Evolutionary conservation across 1,140 invertebrate species (phyloP).

Genomic region (Trichonephila inaurata): DNA sequence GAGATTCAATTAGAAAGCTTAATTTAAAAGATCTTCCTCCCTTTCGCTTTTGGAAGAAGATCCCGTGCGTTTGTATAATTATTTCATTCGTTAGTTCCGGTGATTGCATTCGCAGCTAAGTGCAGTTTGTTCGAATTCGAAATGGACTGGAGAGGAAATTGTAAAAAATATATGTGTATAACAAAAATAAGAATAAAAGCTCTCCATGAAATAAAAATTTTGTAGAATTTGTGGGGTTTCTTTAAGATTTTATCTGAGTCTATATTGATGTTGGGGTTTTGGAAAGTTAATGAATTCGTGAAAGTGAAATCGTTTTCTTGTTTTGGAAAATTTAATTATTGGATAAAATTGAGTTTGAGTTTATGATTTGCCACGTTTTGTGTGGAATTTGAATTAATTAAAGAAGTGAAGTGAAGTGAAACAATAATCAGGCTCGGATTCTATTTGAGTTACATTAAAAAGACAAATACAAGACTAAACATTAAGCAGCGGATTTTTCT

Average conservation of each 20-base stretch:
- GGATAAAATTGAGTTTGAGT: not conserved
- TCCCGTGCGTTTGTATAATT: not conserved
- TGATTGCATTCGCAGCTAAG: constrained; percentile 6
- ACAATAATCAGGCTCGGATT: too few species aligned
- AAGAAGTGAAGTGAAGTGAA: too few species aligned
- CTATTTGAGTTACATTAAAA: too few species aligned
- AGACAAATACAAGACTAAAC: too few species aligned
- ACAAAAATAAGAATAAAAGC: not conserved
- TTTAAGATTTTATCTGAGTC: not conserved
- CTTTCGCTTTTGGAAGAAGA: not conserved
- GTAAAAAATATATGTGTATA: not conserved
- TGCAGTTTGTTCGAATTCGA: constrained; percentile 1
- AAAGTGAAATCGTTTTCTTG: not conserved
- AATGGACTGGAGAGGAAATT: not conserved
- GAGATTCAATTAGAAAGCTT: constrained; percentile 53
- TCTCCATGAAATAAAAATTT: not conserved
- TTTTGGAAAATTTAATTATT: constrained; percentile 5
- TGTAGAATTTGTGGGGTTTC: not conserved
- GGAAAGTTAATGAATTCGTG: not conserved
- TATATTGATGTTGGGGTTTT: not conserved
- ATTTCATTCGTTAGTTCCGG: constrained; percentile 49
- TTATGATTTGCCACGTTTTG: too few species aligned
- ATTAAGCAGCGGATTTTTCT: too few species aligned
- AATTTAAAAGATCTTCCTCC: constrained; percentile 7
- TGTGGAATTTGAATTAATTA: too few species aligned